Conservation (phyloP, 1,140 invertebrate species). For the Phocides pigmalion region DNA sequence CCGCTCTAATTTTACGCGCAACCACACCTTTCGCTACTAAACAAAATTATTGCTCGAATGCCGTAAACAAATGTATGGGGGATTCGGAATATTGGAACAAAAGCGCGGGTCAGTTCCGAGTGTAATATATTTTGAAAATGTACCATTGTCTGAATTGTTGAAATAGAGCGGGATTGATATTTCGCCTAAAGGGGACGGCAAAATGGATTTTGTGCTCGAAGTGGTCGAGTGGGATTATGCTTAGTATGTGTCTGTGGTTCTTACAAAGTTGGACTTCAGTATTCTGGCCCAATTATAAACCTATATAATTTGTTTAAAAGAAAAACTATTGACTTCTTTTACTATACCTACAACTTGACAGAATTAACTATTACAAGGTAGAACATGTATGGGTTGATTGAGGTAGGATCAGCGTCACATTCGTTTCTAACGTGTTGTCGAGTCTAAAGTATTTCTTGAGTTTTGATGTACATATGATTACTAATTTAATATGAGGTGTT, state of each 20-base stretch:
- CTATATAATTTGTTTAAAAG: too few relatives aligned
- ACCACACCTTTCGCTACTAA: constrained; percentile 27
- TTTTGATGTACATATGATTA: too few relatives aligned
- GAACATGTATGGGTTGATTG: too few relatives aligned
- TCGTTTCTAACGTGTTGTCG: too few relatives aligned
- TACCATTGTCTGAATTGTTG: constrained; percentile 25
- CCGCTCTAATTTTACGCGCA: constrained; percentile 32
- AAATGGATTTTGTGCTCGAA: constrained; percentile 19
- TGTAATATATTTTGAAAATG: constrained; percentile 29
- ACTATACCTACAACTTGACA: too few relatives aligned
- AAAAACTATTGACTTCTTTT: too few relatives aligned
- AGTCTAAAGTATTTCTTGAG: too few relatives aligned
- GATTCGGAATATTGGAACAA: constrained; percentile 34
- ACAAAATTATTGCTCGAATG: constrained; percentile 25
- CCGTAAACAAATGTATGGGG: constrained; percentile 30
- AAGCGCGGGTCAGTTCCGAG: not conserved
- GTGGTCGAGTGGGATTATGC: constrained; percentile 4
- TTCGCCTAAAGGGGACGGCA: constrained; percentile 15
- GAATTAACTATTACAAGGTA: too few relatives aligned
- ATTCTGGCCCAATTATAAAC: too few relatives aligned
- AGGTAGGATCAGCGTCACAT: too few relatives aligned
- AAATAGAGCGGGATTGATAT: constrained; percentile 25
- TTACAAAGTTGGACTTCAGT: not conserved
- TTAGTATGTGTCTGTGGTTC: constrained; percentile 2
- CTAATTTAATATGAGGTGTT: too few relatives aligned